Evolutionary conservation across 2,888 invertebrate species (phyloP).

Genomic region (Nemapogon koenigi): DNA sequence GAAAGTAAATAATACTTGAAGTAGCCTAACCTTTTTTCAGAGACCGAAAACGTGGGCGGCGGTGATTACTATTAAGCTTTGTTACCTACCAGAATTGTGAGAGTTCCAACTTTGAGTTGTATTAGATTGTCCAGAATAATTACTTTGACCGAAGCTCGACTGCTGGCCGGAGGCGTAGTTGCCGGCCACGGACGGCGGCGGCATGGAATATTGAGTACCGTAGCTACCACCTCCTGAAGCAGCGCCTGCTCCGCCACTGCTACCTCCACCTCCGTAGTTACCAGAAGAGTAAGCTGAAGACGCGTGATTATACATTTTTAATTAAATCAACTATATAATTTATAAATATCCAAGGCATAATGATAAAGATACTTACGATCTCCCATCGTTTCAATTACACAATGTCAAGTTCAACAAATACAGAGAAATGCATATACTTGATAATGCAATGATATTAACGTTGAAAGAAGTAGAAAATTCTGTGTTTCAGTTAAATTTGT

Average conservation of each 20-base stretch:
- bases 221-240: conserved; percentile 34
- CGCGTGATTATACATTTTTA: too few relatives aligned
- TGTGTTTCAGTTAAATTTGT: neutral
- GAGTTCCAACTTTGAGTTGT: conserved; percentile 42
- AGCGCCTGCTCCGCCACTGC: conserved; percentile 20
- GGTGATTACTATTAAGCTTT: too few relatives aligned
- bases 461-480: neutral
- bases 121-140: conserved; percentile 31
- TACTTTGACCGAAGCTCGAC: conserved; percentile 10
- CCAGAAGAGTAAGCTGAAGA: conserved; percentile 22
- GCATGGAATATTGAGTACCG: conserved; percentile 47
- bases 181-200: conserved; percentile 47
- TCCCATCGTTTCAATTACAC: conserved; percentile 12
- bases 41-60: too few relatives aligned
- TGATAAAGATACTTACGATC: conserved; percentile 16
- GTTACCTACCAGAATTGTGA: conserved; percentile 34
- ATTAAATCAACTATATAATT: neutral
- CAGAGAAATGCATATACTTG: too few relatives aligned
- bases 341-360: neutral
- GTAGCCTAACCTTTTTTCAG: too few relatives aligned
- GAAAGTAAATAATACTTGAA: too few relatives aligned
- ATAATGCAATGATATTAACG: too few relatives aligned
- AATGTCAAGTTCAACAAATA: too few relatives aligned
- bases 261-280: conserved; percentile 31
- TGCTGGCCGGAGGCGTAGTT: conserved; percentile 40